phyloP scores from a whole-genome alignment of 1,140 invertebrate species.

The Nymphalis io region DNA sequence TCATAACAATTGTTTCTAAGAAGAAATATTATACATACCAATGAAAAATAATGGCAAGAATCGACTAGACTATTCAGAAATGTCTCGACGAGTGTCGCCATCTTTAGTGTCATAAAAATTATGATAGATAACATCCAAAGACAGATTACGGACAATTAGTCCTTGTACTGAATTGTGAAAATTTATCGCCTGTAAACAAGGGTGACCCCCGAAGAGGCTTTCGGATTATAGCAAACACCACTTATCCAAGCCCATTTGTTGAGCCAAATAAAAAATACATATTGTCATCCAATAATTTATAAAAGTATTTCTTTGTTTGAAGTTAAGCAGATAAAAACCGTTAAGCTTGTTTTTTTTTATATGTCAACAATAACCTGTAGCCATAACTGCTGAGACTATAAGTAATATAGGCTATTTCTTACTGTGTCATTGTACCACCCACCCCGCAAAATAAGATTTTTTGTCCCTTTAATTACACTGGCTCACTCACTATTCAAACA shows the following conservation, averaged over 20 bases:
- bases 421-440: too few species aligned
- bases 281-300: too few species aligned
- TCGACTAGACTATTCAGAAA: background rate
- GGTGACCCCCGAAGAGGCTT: background rate
- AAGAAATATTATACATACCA: background rate
- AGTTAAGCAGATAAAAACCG: too few species aligned
- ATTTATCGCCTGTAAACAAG: slow-evolving; percentile 14
- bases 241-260: background rate
- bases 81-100: background rate
- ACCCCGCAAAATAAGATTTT: too few species aligned
- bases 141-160: slow-evolving; percentile 10
- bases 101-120: slow-evolving; percentile 6
- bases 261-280: background rate
- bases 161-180: slow-evolving; percentile 10
- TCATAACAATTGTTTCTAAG: background rate
- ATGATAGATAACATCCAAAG: slow-evolving; percentile 3
- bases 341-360: too few species aligned
- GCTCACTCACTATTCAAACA: too few species aligned
- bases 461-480: too few species aligned
- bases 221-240: background rate
- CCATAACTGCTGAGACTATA: too few species aligned
- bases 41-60: background rate
- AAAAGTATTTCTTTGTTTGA: too few species aligned
- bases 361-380: too few species aligned
- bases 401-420: too few species aligned